Conservation (phyloP, 2,113 vertebrate species). For the Atrichornis clamosus region DNA sequence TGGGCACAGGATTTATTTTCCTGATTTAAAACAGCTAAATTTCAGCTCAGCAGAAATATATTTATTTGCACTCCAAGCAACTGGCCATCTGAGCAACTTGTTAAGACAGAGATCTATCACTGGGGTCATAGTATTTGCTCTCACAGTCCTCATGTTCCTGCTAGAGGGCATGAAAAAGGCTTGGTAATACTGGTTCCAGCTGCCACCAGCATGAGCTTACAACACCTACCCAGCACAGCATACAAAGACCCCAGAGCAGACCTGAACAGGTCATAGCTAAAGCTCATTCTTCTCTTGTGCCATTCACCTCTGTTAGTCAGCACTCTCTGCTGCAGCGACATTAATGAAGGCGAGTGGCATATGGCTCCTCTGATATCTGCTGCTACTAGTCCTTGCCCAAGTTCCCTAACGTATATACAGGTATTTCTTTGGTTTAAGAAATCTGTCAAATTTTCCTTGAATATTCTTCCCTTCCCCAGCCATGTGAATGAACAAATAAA, state of each 20-base stretch:
- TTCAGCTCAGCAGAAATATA: neutral
- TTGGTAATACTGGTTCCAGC: neutral
- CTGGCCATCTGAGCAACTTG: neutral
- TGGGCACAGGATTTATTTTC: neutral
- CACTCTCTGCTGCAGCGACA: neutral
- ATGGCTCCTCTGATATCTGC: neutral
- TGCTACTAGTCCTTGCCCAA: neutral
- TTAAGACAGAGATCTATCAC: neutral
- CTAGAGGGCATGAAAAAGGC: neutral
- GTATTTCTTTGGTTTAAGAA: neutral
- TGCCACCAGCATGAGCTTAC: neutral
- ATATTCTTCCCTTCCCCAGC: neutral
- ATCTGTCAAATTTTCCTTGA: neutral
- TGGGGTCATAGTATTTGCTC: neutral
- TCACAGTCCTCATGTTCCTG: neutral
- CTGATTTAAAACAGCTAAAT: neutral
- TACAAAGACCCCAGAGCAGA: neutral
- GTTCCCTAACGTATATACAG: neutral
- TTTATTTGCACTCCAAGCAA: neutral
- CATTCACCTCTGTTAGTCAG: neutral
- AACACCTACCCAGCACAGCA: neutral
- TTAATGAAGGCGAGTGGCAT: neutral
- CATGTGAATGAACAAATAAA: neutral
- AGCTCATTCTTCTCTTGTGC: neutral
- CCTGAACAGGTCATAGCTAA: neutral